Conservation (phyloP, 2,888 invertebrate species). For the Apamea crenata region DNA sequence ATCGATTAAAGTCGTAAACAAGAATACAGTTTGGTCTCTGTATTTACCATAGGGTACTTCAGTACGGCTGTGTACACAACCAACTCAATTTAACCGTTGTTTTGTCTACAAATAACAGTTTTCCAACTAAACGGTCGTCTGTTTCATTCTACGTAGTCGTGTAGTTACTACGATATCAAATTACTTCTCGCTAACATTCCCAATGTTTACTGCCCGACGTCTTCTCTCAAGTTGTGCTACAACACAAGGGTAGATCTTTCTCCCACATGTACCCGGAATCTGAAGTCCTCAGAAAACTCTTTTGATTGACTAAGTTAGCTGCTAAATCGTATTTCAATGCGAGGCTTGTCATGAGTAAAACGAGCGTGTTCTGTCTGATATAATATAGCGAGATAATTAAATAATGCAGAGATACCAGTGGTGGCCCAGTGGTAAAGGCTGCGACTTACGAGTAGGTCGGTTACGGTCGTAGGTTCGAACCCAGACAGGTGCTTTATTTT, state of each 20-base stretch:
- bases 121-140: conserved; percentile 31
- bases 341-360: not conserved
- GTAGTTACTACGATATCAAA: conserved; percentile 18
- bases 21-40: conserved; percentile 32
- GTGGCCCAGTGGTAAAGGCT: no score
- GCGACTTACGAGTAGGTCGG: not conserved
- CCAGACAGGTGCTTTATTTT: not conserved
- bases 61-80: conserved; percentile 40
- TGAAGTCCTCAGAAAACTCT: not conserved
- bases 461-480: not conserved
- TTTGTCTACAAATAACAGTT: conserved; percentile 50
- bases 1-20: conserved; percentile 50
- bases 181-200: conserved; percentile 11
- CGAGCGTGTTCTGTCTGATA: not conserved
- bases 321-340: not conserved
- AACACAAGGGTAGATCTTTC: not conserved
- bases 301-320: not conserved
- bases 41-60: conserved; percentile 44
- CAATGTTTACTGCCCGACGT: not conserved
- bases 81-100: conserved; percentile 51
- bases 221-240: not conserved
- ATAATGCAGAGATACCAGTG: not conserved
- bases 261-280: not conserved
- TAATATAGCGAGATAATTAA: not conserved
- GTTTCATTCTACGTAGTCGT: conserved; percentile 4